These are phyloP conservation scores for Eulemur albifrons DNA, from an alignment of 2,797 vertebrate genomes.

Conservation along the genomic window DNA sequence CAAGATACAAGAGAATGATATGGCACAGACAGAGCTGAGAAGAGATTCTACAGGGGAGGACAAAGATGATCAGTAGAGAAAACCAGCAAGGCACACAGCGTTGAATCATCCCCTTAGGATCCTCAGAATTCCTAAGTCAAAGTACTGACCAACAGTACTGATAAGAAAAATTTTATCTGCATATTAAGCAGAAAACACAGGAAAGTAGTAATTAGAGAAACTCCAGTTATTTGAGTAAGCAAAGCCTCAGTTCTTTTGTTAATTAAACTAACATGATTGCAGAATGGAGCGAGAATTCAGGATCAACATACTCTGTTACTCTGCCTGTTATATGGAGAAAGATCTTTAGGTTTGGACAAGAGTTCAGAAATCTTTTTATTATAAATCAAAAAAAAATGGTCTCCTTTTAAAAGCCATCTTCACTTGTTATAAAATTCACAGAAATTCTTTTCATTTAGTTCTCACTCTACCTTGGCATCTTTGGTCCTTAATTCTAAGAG, in stretches of 20 bases:
- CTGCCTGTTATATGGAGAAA: background rate
- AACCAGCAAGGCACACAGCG: background rate
- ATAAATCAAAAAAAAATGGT: background rate
- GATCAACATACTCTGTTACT: background rate
- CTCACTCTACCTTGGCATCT: background rate
- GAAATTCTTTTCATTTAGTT: background rate
- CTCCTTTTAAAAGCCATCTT: background rate
- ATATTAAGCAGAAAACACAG: background rate
- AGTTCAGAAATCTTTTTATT: background rate
- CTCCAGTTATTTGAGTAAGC: background rate
- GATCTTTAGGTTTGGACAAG: background rate
- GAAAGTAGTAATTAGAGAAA: background rate
- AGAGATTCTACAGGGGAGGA: background rate
- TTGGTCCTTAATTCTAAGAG: background rate
- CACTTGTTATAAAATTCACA: background rate
- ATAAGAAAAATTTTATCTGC: background rate
- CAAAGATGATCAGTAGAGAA: background rate
- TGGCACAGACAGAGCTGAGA: background rate
- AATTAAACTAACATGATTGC: background rate
- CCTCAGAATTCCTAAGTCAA: background rate
- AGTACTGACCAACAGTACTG: background rate
- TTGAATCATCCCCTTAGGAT: background rate
- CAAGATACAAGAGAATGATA: background rate
- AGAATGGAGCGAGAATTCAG: background rate
- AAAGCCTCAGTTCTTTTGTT: background rate